A percentile compares a stretch with the other conserved stretches of the same genome.
These are phyloP conservation scores for Uria lomvia DNA, from an alignment of 2,113 vertebrate genomes.

Conservation along the genomic window DNA sequence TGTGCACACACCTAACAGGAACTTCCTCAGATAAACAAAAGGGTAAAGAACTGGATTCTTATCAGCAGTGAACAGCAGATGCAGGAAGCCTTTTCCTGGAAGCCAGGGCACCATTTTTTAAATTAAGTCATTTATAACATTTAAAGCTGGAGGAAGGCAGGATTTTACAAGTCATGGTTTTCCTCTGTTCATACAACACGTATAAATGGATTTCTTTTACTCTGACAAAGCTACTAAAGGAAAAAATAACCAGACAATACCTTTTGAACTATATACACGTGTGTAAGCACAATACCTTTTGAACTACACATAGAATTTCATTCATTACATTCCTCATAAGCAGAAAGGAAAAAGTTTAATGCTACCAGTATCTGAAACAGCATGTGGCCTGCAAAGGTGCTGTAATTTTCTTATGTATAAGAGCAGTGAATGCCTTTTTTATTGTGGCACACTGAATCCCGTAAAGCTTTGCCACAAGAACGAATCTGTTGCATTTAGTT, in stretches of 20 bases:
- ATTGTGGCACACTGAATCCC: not conserved
- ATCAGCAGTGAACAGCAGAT: conserved; percentile 77
- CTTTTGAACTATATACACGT: not conserved
- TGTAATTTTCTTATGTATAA: not conserved
- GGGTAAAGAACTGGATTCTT: conserved; percentile 72
- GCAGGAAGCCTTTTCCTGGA: conserved; percentile 80
- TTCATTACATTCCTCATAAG: not conserved
- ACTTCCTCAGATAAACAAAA: conserved; percentile 86
- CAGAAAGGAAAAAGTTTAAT: not conserved
- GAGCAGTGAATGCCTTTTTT: not conserved
- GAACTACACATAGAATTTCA: conserved; percentile 26
- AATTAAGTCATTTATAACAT: conserved; percentile 60
- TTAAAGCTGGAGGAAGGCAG: conserved; percentile 59
- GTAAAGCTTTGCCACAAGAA: not conserved
- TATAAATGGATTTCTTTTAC: conserved; percentile 26
- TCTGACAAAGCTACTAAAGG: conserved; percentile 1
- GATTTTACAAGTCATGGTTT: conserved; percentile 22
- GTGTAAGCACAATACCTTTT: conserved; percentile 4
- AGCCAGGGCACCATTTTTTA: conserved; percentile 66
- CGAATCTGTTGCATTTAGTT: not conserved
- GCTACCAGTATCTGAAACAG: not conserved
- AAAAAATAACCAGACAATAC: conserved; percentile 49
- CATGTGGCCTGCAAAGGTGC: not conserved
- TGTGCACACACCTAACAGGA: conserved; percentile 84
- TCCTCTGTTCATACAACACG: conserved; percentile 19